Evolutionary conservation across 1,140 invertebrate species (phyloP).

Genomic region (Brachionus asplanchnoidis): DNA sequence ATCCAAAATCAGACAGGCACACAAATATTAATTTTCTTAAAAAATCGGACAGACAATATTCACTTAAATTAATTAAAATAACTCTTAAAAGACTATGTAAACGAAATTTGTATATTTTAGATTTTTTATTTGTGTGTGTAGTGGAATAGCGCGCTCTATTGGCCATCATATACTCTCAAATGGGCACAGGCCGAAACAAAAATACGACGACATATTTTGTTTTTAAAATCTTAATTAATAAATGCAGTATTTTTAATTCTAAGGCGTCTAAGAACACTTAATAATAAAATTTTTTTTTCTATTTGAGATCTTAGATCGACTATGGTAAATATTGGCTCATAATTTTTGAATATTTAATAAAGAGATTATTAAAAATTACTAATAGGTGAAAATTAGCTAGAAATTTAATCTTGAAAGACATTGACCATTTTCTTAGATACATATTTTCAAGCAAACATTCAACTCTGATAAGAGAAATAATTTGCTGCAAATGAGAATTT

Average conservation of each 20-base stretch:
- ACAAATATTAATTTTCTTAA: slow-evolving; percentile 6
- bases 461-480: background rate
- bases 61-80: background rate
- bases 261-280: slow-evolving; percentile 1
- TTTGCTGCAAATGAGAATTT: background rate
- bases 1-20: background rate
- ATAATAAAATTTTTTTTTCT: background rate
- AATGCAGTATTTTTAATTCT: background rate
- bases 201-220: background rate
- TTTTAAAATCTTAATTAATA: background rate
- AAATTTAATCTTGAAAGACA: background rate
- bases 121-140: background rate
- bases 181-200: background rate
- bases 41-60: background rate
- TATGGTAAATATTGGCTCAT: background rate
- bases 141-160: background rate
- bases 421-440: background rate
- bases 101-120: background rate
- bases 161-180: background rate
- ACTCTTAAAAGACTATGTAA: background rate
- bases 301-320: background rate
- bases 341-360: background rate
- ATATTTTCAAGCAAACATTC: background rate
- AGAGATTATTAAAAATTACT: background rate
- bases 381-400: background rate